Conservation (phyloP, 2,888 invertebrate genomes). For the Gandaritis pyraliata region DNA sequence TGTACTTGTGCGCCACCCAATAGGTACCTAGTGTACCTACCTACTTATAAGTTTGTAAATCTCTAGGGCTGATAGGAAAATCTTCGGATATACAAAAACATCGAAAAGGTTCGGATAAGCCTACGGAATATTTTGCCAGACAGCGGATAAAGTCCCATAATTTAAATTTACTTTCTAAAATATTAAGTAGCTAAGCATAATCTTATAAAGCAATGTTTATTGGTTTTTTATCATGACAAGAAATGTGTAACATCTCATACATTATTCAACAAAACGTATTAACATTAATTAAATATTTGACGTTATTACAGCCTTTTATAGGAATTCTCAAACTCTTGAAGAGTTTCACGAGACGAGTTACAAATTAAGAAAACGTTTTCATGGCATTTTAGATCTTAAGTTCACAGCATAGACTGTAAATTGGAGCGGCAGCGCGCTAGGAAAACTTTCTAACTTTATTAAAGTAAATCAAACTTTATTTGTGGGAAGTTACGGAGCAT, state of each 20-base stretch:
- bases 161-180: no score
- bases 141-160: no score
- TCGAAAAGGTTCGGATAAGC: no score
- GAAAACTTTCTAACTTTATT: conserved; percentile 27
- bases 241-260: conserved; percentile 10
- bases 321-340: conserved; percentile 31
- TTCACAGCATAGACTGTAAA: conserved; percentile 15
- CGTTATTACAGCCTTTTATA: conserved; percentile 24
- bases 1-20: no score
- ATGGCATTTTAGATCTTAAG: conserved; percentile 19
- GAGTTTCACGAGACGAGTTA: conserved; percentile 28
- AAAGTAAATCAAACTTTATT: conserved; percentile 37
- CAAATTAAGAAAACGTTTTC: conserved; percentile 24
- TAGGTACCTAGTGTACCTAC: no score
- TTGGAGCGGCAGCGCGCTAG: conserved; percentile 5
- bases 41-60: no score
- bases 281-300: conserved; percentile 25
- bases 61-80: no score
- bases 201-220: neutral
- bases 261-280: conserved; percentile 17
- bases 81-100: no score
- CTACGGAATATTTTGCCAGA: no score
- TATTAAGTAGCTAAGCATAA: no score
- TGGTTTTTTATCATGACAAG: neutral
- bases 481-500: conserved; percentile 25